phyloP scores from a whole-genome alignment of 2,797 vertebrate genomes.

The Hephaestus fuliginosus region DNA sequence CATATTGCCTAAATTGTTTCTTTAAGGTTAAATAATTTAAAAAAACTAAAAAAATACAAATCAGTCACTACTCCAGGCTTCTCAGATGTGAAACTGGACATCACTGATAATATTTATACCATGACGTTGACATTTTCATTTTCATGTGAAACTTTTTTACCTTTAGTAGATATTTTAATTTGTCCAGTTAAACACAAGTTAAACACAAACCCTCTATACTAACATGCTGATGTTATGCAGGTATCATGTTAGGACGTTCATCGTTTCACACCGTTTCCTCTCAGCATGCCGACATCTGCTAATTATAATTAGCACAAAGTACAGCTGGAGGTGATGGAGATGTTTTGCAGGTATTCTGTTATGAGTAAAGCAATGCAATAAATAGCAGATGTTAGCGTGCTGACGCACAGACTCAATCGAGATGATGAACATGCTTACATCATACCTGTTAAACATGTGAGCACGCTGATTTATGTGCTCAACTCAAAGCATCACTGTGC shows the following conservation, averaged over 20 bases:
- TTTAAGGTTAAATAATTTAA: no score
- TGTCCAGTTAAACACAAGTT: no score
- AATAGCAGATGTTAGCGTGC: constrained; percentile 22
- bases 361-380: constrained; percentile 11
- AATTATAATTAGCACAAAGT: not conserved
- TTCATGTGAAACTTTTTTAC: no score
- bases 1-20: no score
- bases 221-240: not conserved
- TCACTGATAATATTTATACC: not conserved
- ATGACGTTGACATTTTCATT: no score
- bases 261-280: not conserved
- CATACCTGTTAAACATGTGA: not conserved
- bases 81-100: not conserved
- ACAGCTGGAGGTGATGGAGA: constrained; percentile 14
- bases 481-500: no score
- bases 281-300: constrained; percentile 13
- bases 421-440: constrained; percentile 8
- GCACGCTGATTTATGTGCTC: not conserved
- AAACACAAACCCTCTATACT: no score
- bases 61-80: not conserved
- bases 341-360: constrained; percentile 11
- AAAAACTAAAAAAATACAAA: no score
- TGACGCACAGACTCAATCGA: constrained; percentile 12
- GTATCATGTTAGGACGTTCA: not conserved
- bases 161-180: no score